phyloP scores from a whole-genome alignment of 2,113 vertebrate genomes.

The Tinamus guttatus region DNA sequence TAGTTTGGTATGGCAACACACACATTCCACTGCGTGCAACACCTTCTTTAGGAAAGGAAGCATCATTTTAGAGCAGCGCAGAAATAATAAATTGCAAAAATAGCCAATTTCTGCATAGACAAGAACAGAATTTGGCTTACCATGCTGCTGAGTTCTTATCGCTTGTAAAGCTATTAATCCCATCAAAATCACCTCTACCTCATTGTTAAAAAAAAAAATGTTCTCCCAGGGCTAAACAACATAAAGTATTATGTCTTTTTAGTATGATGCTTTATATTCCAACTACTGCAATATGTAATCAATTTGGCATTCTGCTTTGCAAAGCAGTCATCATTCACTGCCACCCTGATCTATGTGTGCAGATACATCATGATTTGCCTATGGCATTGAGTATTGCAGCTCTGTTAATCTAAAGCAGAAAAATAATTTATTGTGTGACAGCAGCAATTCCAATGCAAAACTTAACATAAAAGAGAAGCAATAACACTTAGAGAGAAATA shows the following conservation, averaged over 20 bases:
- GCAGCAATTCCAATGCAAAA: constrained; percentile 11
- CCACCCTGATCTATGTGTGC: not conserved
- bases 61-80: not conserved
- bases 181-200: not conserved
- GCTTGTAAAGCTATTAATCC: not conserved
- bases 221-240: not conserved
- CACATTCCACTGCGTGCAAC: rapidly evolving
- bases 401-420: constrained; percentile 15
- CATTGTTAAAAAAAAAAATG: not conserved
- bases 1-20: not conserved
- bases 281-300: not conserved
- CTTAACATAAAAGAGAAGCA: not conserved
- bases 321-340: constrained; percentile 32
- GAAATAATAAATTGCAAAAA: not conserved
- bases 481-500: not conserved
- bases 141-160: not conserved
- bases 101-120: not conserved
- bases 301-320: constrained; percentile 4
- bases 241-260: not conserved
- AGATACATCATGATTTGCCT: constrained; percentile 27
- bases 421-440: constrained; percentile 43
- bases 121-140: not conserved
- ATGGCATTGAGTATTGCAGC: not conserved
- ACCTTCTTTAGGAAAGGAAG: not conserved
- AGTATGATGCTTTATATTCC: not conserved